These are phyloP conservation scores for Cremastinae sp. DNA, from an alignment of 2,888 invertebrate species.

Conservation along the genomic window DNA sequence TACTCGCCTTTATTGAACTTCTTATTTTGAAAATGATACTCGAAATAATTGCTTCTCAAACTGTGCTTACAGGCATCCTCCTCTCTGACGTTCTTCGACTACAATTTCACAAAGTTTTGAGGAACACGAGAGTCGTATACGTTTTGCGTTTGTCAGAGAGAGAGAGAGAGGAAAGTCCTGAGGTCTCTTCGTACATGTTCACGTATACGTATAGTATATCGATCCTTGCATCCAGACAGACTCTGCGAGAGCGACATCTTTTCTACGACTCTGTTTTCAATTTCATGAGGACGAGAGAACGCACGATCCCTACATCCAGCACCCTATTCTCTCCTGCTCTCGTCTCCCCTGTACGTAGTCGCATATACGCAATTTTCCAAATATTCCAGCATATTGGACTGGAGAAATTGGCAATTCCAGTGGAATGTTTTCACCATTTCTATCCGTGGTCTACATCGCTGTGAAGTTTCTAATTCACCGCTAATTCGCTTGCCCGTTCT, in stretches of 20 bases:
- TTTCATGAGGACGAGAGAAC: constrained; percentile 57
- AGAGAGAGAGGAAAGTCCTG: constrained; percentile 26
- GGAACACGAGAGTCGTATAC: constrained; percentile 2
- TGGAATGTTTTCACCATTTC: constrained; percentile 61
- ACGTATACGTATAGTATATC: constrained; percentile 34
- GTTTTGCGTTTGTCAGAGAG: constrained; percentile 15
- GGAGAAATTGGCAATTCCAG: constrained; percentile 68
- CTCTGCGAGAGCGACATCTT: constrained; percentile 22
- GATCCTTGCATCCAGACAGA: constrained; percentile 1
- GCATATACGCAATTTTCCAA: too few species aligned
- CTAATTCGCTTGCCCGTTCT: too few species aligned
- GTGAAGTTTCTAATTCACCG: too few species aligned
- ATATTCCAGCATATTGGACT: constrained; percentile 59
- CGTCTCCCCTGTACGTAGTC: constrained; percentile 4
- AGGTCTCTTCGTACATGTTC: constrained; percentile 13
- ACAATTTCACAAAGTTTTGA: too few species aligned
- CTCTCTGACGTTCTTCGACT: too few species aligned
- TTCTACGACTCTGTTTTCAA: constrained; percentile 60
- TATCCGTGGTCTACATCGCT: constrained; percentile 22
- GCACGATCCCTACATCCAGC: constrained; percentile 9
- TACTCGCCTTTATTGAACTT: background rate
- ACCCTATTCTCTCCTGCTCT: constrained; percentile 9
- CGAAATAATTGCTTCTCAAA: too few species aligned
- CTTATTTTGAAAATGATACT: background rate
- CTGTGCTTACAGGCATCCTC: too few species aligned